These are phyloP conservation scores for Caenorhabditis doughertyi DNA, from an alignment of 2,888 invertebrate species.

Conservation along the genomic window DNA sequence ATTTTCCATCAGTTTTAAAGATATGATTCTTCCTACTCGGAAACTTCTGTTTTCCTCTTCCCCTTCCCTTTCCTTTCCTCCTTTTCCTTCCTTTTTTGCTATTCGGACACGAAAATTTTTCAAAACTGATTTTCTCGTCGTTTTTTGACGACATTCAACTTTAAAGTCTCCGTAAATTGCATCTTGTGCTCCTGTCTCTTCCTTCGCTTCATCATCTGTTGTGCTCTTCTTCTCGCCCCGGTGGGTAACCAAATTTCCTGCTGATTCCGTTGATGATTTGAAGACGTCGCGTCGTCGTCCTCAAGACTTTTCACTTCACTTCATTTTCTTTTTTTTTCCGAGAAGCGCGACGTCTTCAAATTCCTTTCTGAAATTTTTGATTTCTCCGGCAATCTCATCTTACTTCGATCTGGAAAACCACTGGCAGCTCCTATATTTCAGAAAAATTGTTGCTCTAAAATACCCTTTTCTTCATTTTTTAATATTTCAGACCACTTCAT, in stretches of 20 bases:
- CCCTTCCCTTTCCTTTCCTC: slow-evolving; percentile 11
- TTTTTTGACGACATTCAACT: background rate
- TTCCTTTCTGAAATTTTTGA: no score
- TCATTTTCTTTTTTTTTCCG: slow-evolving; percentile 15
- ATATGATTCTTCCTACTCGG: slow-evolving; percentile 34
- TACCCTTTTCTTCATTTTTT: background rate
- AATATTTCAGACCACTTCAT: slow-evolving; percentile 56
- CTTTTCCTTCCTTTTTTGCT: slow-evolving; percentile 6
- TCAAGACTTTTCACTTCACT: slow-evolving; percentile 21
- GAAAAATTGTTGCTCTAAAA: no score
- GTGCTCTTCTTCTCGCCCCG: slow-evolving; percentile 9
- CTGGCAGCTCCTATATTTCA: no score
- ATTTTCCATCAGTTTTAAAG: background rate
- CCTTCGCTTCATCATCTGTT: slow-evolving; percentile 6
- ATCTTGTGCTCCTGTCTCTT: no score
- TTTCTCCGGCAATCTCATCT: background rate
- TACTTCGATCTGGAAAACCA: no score
- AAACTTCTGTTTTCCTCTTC: slow-evolving; percentile 13
- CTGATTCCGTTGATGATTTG: slow-evolving; percentile 64
- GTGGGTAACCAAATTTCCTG: slow-evolving; percentile 65
- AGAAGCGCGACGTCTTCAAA: background rate
- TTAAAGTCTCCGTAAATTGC: background rate
- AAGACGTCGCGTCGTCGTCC: background rate
- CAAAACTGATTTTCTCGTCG: slow-evolving; percentile 7
- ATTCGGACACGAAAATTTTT: background rate